Percentiles rank a stretch among this genome's conserved stretches.
phyloP scores from a whole-genome alignment of 2,113 vertebrate genomes.

The Cyprinodon tularosa region DNA sequence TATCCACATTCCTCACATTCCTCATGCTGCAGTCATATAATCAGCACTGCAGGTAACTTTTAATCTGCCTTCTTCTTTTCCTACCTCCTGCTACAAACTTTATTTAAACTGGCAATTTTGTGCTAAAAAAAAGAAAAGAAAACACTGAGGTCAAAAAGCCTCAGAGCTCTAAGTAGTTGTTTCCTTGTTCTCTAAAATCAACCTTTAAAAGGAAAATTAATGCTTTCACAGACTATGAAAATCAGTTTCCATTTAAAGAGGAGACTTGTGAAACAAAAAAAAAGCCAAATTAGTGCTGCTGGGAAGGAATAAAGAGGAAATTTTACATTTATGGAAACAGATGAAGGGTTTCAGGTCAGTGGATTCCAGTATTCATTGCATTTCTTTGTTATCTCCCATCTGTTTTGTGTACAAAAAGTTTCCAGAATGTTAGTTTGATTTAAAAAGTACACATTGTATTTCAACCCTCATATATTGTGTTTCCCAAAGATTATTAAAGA shows the following conservation, averaged over 20 bases:
- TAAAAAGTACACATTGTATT: not conserved
- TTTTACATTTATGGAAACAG: too few species aligned
- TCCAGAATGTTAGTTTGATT: not conserved
- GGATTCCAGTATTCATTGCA: not conserved
- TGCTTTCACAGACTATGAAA: not conserved
- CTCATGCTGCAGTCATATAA: constrained; percentile 21
- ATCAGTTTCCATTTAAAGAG: constrained; percentile 9
- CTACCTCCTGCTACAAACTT: constrained; percentile 44
- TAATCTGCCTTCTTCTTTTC: constrained; percentile 19
- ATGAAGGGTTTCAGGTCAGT: not conserved
- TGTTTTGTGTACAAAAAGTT: not conserved
- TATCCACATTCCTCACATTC: constrained; percentile 66
- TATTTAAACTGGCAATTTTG: constrained; percentile 7
- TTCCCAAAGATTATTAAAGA: not conserved
- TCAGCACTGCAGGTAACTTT: constrained; percentile 28
- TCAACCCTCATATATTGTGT: not conserved
- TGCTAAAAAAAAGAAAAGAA: not conserved
- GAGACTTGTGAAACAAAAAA: constrained; percentile 16
- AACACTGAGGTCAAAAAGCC: not conserved
- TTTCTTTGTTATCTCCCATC: not conserved
- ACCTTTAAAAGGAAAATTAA: not conserved
- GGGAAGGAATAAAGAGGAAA: not conserved
- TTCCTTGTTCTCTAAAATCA: not conserved
- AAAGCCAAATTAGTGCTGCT: not conserved
- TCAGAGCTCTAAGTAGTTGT: not conserved